These are phyloP conservation scores for Myotis brandtii DNA, from an alignment of 2,113 vertebrate species.

Conservation along the genomic window DNA sequence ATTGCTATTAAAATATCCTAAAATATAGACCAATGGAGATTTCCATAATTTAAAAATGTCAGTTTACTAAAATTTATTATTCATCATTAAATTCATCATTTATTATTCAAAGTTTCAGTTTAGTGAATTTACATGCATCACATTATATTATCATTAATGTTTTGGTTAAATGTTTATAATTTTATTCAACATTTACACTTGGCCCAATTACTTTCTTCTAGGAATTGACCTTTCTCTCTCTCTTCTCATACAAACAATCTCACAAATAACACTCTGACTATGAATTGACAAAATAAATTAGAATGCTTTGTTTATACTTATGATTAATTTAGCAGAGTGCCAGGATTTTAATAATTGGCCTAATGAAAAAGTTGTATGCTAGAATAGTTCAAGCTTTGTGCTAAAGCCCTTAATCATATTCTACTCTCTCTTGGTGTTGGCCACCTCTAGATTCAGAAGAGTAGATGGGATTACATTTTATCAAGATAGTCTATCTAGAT, in stretches of 20 bases:
- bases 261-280: constrained; percentile 20
- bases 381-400: background rate
- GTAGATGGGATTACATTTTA: background rate
- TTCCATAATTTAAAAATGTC: background rate
- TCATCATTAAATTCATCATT: background rate
- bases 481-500: background rate
- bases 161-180: background rate
- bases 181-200: background rate
- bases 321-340: constrained; percentile 12
- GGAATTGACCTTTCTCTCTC: background rate
- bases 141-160: background rate
- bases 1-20: background rate
- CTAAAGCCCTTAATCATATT: background rate
- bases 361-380: background rate
- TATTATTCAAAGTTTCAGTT: background rate
- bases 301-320: background rate
- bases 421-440: background rate
- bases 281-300: constrained; percentile 34
- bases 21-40: background rate
- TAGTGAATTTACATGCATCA: background rate
- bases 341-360: constrained; percentile 43
- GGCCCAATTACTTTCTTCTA: background rate
- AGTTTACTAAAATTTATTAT: background rate
- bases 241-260: background rate
- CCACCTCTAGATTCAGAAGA: background rate